These are phyloP conservation scores for Syritta pipiens DNA, from an alignment of 2,888 invertebrate species.

Conservation along the genomic window DNA sequence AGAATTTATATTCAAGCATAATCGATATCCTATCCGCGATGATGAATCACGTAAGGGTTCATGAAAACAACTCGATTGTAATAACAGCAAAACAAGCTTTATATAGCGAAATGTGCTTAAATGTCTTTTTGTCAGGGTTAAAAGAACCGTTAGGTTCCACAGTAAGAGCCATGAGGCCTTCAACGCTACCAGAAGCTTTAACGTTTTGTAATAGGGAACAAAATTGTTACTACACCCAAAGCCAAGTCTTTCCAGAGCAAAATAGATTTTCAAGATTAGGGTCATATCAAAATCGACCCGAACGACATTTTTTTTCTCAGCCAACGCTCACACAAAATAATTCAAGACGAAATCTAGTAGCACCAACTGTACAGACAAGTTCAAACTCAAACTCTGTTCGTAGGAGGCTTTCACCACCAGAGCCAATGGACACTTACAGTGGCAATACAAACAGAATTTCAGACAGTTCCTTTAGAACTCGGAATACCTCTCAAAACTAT, in stretches of 20 bases:
- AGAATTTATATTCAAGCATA: no score
- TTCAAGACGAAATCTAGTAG: background rate
- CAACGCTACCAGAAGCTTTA: background rate
- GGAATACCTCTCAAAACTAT: background rate
- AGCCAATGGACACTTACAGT: background rate
- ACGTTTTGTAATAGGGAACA: no score
- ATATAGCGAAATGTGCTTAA: slow-evolving; percentile 6
- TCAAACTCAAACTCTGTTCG: no score
- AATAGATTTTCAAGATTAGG: background rate
- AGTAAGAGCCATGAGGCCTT: slow-evolving; percentile 3
- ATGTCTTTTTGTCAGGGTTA: background rate
- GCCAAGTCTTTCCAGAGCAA: background rate
- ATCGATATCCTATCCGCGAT: no score
- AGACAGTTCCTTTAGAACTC: no score
- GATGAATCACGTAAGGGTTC: no score
- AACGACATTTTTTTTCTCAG: background rate
- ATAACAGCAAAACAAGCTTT: background rate
- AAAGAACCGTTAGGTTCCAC: slow-evolving; percentile 1
- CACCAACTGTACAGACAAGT: background rate
- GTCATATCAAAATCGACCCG: background rate
- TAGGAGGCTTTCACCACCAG: background rate
- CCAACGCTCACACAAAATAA: background rate
- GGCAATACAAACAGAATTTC: background rate
- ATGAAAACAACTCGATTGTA: no score
- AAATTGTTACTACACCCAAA: background rate